Conservation (phyloP, 2,797 vertebrate genomes). For the Sebastes paucispinis region DNA sequence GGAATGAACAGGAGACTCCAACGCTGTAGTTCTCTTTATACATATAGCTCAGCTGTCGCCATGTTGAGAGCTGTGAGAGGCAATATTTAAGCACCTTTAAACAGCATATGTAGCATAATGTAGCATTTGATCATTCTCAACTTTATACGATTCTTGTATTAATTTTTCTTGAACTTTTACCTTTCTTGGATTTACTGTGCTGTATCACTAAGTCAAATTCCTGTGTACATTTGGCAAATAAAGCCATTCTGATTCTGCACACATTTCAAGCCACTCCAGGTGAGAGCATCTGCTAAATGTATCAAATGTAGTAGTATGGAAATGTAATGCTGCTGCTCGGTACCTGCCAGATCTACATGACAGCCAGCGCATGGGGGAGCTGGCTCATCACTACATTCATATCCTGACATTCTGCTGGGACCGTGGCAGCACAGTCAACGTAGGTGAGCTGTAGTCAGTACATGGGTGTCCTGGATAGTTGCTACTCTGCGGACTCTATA, state of each 20-base stretch:
- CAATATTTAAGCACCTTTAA: too few relatives aligned
- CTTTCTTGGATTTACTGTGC: too few relatives aligned
- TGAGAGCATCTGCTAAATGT: slow-evolving; percentile 47
- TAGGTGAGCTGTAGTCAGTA: slow-evolving; percentile 44
- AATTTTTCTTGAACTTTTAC: too few relatives aligned
- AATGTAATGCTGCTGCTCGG: slow-evolving; percentile 33
- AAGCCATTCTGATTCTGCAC: slow-evolving; percentile 4
- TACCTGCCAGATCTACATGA: slow-evolving; percentile 57
- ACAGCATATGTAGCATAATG: too few relatives aligned
- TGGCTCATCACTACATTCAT: slow-evolving; percentile 50
- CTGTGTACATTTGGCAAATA: neutral
- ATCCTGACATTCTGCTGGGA: slow-evolving; percentile 41
- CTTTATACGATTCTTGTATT: too few relatives aligned
- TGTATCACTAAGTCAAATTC: too few relatives aligned
- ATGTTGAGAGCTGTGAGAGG: too few relatives aligned
- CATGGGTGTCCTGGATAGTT: slow-evolving; percentile 43
- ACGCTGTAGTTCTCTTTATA: too few relatives aligned
- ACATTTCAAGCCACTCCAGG: slow-evolving; percentile 2
- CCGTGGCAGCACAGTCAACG: slow-evolving; percentile 40
- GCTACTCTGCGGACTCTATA: slow-evolving; percentile 28
- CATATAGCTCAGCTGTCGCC: too few relatives aligned
- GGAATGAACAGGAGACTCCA: too few relatives aligned
- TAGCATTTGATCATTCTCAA: too few relatives aligned
- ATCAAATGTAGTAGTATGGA: slow-evolving; percentile 41
- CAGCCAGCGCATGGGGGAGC: slow-evolving; percentile 44